Evolutionary conservation across 2,113 vertebrate species (phyloP).

Genomic region (Cryptotis parvus): DNA sequence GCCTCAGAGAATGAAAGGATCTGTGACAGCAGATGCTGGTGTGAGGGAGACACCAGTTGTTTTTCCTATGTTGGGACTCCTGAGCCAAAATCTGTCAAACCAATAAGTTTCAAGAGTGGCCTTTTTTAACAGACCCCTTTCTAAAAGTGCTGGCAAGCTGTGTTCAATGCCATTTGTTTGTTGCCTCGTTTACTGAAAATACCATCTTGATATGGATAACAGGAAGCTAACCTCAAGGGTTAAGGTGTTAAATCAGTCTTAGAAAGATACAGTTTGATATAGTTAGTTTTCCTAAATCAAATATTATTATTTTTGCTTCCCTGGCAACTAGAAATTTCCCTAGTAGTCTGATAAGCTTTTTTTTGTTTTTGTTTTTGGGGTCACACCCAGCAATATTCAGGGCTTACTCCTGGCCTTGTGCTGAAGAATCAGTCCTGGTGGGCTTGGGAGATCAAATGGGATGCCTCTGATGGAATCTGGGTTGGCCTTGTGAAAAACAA

Average conservation of each 20-base stretch:
- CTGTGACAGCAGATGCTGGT: not conserved
- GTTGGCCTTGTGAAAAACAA: too few relatives aligned
- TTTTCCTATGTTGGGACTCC: not conserved
- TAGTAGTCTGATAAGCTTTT: not conserved
- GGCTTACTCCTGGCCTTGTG: not conserved
- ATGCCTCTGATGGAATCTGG: too few relatives aligned
- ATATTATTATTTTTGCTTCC: not conserved
- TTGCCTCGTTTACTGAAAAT: constrained; percentile 63
- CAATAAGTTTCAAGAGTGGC: not conserved
- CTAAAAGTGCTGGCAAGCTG: not conserved
- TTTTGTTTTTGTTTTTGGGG: not conserved
- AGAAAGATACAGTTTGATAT: not conserved
- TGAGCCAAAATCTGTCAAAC: not conserved
- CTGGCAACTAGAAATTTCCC: not conserved
- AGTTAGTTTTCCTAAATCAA: constrained; percentile 30
- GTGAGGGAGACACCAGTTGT: not conserved
- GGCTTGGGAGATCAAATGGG: too few relatives aligned
- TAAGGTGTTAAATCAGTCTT: not conserved
- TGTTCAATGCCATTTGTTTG: not conserved
- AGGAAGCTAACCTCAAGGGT: not conserved
- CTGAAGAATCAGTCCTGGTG: too few relatives aligned
- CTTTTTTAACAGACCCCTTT: not conserved
- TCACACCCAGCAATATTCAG: not conserved
- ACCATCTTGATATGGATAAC: not conserved
- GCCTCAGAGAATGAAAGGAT: not conserved